Evolutionary conservation across 2,797 vertebrate genomes (phyloP).

Genomic region (Apogon talboti): DNA sequence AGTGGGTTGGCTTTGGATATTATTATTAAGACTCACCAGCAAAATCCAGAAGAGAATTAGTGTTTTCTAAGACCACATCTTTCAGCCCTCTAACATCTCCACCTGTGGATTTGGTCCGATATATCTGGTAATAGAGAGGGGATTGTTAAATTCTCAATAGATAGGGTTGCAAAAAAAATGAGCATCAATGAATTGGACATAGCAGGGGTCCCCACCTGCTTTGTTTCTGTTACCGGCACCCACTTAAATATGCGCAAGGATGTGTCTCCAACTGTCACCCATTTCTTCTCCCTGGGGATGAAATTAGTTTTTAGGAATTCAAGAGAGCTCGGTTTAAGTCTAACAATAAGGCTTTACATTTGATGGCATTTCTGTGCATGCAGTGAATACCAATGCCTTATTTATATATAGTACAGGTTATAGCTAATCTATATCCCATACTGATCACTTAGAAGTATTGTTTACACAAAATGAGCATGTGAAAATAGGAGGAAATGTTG

Average conservation of each 20-base stretch:
- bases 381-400: constrained; percentile 21
- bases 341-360: constrained; percentile 5
- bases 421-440: constrained; percentile 4
- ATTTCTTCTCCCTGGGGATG: constrained; percentile 95
- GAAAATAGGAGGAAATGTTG: background rate
- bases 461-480: background rate
- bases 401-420: constrained; percentile 14
- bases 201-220: constrained; percentile 86
- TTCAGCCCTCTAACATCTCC: constrained; percentile 87
- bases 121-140: constrained; percentile 85
- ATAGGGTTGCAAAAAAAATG: background rate
- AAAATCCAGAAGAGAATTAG: constrained; percentile 94
- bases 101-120: constrained; percentile 90
- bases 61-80: constrained; percentile 89
- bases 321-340: constrained; percentile 5
- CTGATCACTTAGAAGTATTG: background rate
- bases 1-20: background rate
- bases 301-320: constrained; percentile 25
- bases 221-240: constrained; percentile 96
- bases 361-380: constrained; percentile 19
- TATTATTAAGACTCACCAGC: constrained; percentile 85
- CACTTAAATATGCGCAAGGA: constrained; percentile 98
- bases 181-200: background rate
- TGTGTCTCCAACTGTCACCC: constrained; percentile 98
- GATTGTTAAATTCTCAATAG: background rate